Evolutionary conservation across 2,888 invertebrate genomes (phyloP), one percentile per base, ranked within the genome.

Genomic region (Slavum lentiscoides): DNA sequence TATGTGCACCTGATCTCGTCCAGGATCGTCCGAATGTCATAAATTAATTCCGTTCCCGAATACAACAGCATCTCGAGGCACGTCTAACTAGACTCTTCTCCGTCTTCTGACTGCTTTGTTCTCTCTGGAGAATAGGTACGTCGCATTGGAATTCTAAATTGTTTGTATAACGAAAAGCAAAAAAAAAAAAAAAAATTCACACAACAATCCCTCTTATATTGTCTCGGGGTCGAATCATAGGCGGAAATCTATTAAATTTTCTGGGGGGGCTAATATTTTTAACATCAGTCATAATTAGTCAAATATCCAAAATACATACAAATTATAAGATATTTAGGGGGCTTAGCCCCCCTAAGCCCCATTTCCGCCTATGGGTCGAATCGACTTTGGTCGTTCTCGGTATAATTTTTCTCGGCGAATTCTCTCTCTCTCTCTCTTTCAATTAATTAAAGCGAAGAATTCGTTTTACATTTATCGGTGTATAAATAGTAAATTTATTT

Each of bases 11-110:
- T 77, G 62, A 62, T 21, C 37, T 69, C 62, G 53, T 19, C 61
- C 61, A 62, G 49, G 11, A 66, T 77, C 69, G 23, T 70, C 37
- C 21, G 21, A 77, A 77, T 37, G 77, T 77, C 37, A 61, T 70
- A 77, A 69, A 77, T 77, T 77, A 77, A 62, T 70, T 62, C 55
- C 8, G 55, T 13, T 8, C 15, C 53, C 5, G 7, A 49, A 77
- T 77, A 70, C 6, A 39, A 37, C 30, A 64, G n/a, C n/a, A n/a
- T n/a, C 62, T 39, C 70, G 37, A 21, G 68, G 59, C 69, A 70
- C 55, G 69, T 77, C 39, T 55, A 66, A 74, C 21, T 30, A 53
- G 6, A 30, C 30, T 30, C 30, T 30, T 30, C 13, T 55, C 15
- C 37, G 55, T 58, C 37, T 11, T 2, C 43, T 9, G 43, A 4